Evolutionary conservation across 1,140 invertebrate species (phyloP).

Genomic region (Cecropterus lyciades): DNA sequence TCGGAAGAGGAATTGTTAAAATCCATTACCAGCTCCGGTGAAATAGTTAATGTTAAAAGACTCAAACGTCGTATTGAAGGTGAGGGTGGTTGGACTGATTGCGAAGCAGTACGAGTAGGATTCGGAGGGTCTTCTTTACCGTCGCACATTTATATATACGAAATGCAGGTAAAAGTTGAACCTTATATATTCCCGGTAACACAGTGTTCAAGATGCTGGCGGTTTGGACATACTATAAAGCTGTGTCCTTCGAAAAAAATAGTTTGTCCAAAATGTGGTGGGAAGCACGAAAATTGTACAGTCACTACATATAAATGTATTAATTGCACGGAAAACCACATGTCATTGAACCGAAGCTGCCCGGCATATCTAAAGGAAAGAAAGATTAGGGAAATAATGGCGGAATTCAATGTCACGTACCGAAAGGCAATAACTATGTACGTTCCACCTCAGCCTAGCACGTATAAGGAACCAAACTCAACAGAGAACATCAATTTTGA

Average conservation of each 20-base stretch:
- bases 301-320: too few relatives aligned
- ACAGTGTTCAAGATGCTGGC: slow-evolving; percentile 1
- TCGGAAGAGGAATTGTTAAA: neutral
- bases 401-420: slow-evolving; percentile 5
- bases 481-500: too few relatives aligned
- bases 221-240: slow-evolving; percentile 1
- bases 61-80: too few relatives aligned
- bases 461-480: too few relatives aligned
- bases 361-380: slow-evolving; percentile 14
- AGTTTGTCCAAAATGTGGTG: too few relatives aligned
- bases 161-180: neutral
- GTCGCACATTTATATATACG: neutral
- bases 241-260: too few relatives aligned
- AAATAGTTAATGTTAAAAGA: too few relatives aligned
- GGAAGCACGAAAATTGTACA: too few relatives aligned
- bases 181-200: neutral
- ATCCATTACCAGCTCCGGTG: too few relatives aligned
- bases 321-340: too few relatives aligned
- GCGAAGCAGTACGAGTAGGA: too few relatives aligned
- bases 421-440: slow-evolving; percentile 15
- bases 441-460: neutral
- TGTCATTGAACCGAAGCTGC: neutral
- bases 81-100: too few relatives aligned
- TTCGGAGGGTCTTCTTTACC: neutral
- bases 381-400: slow-evolving; percentile 13